Conservation (phyloP, 1,140 invertebrate species). For the Panagrolaimus sp. region DNA sequence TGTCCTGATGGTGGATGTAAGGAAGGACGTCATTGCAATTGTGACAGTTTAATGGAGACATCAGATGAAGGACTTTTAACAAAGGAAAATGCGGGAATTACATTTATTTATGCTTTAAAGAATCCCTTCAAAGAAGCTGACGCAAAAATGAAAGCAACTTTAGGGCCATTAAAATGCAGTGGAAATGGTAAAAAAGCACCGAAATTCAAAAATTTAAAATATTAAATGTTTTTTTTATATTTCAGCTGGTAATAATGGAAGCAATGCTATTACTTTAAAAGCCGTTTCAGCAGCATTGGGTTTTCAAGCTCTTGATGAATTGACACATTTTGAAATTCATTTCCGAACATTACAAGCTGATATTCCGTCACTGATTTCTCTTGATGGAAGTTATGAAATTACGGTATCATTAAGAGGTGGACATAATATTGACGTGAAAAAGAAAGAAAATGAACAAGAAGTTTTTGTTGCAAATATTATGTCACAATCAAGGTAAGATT, state of each 20-base stretch:
- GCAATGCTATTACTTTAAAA: background rate
- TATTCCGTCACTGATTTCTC: slow-evolving; percentile 5
- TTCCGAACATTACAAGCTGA: slow-evolving; percentile 17
- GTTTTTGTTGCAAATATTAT: background rate
- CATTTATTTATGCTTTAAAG: background rate
- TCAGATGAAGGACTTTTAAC: background rate
- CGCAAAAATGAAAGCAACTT: background rate
- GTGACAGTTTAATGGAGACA: background rate
- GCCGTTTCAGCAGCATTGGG: background rate
- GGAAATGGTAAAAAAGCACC: background rate
- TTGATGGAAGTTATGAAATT: background rate
- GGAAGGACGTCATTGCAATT: slow-evolving; percentile 10
- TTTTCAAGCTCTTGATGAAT: background rate
- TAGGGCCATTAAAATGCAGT: background rate
- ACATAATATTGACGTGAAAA: background rate
- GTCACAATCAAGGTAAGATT: background rate
- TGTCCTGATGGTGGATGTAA: background rate
- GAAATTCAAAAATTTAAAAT: background rate
- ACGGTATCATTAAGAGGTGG: background rate
- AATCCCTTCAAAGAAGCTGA: background rate
- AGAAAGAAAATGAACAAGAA: background rate
- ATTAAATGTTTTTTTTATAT: background rate
- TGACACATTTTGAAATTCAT: slow-evolving; percentile 11
- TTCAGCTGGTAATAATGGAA: background rate
- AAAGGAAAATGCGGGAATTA: background rate